Base-by-base conservation (phyloP, 2,113 vertebrate species). In the Scopus umbretta region DNA sequence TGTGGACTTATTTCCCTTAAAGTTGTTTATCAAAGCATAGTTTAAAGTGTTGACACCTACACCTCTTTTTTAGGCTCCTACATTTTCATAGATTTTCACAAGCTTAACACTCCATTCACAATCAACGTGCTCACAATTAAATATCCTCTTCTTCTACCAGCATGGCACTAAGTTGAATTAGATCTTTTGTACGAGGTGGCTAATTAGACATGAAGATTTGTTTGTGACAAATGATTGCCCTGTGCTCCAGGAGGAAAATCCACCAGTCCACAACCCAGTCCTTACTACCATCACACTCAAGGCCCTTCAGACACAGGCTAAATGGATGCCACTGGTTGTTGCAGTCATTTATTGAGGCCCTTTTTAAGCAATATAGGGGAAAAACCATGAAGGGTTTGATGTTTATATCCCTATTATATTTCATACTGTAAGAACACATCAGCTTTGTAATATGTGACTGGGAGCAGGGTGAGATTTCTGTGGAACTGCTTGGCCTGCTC, bases 381-480 rank as follows among this genome's bases (percentile, higher is more conserved):
- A 45, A n/a, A 30, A 38, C 0, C 5, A 25, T 30, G 25, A 61
- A 29, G 4, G 1, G 0, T 67, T 84, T 73, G 5, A 18, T 43
- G 90, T 84, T 55, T 73, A 17, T 38, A 59, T 42, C 15, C 8
- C 10, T 10, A 13, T 38, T 45, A 59, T 52, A 50, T 52, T 84
- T 79, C 55, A 36, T 18, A 29, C 5, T 56, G 10, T 61, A 78
- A 62, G 42, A 74, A 23, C 3, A 25, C 1, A 2, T 29, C 55
- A 66, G 2, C 34, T 82, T 82, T 79, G 23, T n/a, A 21, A 53
- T 29, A 26, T 5, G 9, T 74, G 16, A 56, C 26, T 59, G 43
- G 40, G 32, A 62, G 10, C 16, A 56, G n/a, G 23, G 6, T 61
- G 23, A 38, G 20, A 38, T 70, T 78, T 66, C 45, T 47, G 11